Evolutionary conservation across 1,140 invertebrate species (phyloP), one percentile per base, ranked within the genome.

Genomic region (Antheraea mylitta): DNA sequence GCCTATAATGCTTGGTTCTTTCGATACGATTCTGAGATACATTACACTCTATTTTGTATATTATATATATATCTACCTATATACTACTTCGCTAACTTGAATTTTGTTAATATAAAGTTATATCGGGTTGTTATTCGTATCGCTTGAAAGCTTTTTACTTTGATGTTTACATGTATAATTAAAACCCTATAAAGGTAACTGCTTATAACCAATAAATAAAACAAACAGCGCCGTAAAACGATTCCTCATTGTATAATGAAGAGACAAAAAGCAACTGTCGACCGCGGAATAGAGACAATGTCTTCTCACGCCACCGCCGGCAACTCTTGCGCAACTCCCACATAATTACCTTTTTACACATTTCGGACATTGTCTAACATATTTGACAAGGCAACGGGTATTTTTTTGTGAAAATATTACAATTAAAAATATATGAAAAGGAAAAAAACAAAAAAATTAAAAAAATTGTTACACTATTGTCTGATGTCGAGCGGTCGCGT

Each of bases 291-390:
- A 53, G 45, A 63, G 37, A 69, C 69, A 71, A 71, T 71, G 65
- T 36, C 30, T 71, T 45, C 66, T 65, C 61, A 64, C 61, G 61
- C 10, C 60, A 61, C 58, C 69, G 66, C n/a, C 22, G 18, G 65
- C 69, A 67, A 64, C 61, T 18, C 69, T 71, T 71, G 67, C 69
- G 69, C 69, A 71, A 71, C 63, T 5, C 13, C 45, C 61, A 67
- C n/a, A 67, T 71, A 71, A 71, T 71, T 71, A 71, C 59, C 59
- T 71, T 71, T 71, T 71, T 71, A 61, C 67, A 67, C 69, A 71
- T 67, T 67, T 71, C 65, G 69, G 69, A 71, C 69, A 71, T 71
- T 71, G 69, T 71, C 69, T 71, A 67, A 71, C 18, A 71, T 64
- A 67, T 71, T 67, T 66, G 65, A 67, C 66, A 71, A 71, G 65